These are phyloP conservation scores for Pluvianellus socialis DNA, from an alignment of 2,113 vertebrate species.

Conservation along the genomic window DNA sequence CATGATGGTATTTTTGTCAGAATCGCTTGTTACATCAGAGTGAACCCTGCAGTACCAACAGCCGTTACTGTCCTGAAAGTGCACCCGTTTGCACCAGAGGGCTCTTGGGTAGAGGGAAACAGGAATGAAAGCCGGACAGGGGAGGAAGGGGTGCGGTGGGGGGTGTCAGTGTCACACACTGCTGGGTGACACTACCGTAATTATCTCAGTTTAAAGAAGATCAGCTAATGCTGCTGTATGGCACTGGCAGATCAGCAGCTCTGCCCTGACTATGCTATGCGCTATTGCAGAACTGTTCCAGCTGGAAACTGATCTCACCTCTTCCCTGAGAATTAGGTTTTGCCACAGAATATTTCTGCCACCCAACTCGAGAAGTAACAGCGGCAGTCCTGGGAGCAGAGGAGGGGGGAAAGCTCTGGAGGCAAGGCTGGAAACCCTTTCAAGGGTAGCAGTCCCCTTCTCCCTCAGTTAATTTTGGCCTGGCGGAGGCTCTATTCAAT, in stretches of 20 bases:
- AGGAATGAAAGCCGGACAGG: neutral
- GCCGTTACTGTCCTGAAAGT: neutral
- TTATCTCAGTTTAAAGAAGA: neutral
- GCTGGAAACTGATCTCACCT: neutral
- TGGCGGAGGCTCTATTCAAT: neutral
- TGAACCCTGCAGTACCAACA: neutral
- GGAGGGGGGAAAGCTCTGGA: neutral
- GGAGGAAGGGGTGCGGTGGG: fast-evolving
- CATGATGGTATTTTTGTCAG: neutral
- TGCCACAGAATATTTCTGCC: neutral
- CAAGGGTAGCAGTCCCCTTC: neutral
- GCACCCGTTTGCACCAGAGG: neutral
- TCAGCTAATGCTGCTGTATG: neutral
- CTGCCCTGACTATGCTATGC: neutral
- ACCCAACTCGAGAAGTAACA: fast-evolving
- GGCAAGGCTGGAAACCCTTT: neutral
- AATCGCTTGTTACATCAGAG: neutral
- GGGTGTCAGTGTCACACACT: neutral
- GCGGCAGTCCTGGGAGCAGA: neutral
- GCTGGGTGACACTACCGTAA: neutral
- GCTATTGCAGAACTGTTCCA: neutral
- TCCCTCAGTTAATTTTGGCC: neutral
- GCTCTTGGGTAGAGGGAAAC: neutral
- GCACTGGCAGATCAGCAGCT: neutral
- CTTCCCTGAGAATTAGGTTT: neutral